Conservation (phyloP, 2,113 vertebrate species). For the Bos javanicus region DNA sequence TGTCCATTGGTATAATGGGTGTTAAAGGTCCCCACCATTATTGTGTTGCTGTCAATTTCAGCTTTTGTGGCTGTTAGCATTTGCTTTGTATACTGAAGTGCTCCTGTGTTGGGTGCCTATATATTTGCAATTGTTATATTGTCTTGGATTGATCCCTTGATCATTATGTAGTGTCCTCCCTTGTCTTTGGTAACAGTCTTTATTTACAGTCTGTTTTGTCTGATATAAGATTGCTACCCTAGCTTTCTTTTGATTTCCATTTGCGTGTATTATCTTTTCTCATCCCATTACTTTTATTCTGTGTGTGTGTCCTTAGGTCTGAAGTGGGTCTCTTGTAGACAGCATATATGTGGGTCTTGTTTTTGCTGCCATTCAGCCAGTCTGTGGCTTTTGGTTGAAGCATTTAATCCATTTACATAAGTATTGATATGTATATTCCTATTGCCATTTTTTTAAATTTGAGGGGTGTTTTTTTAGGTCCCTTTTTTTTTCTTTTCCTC, state of each 20-base stretch:
- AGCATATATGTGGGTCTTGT: neutral
- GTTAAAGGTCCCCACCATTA: neutral
- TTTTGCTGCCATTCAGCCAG: neutral
- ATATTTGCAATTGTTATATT: neutral
- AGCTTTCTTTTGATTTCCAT: neutral
- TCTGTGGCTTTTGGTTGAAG: neutral
- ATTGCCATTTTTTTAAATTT: neutral
- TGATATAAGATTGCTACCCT: neutral
- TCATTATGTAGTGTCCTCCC: neutral
- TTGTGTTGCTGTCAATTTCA: neutral
- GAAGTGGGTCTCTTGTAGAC: neutral
- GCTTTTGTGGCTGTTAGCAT: neutral
- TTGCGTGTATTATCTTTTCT: neutral
- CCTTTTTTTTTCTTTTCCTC: neutral
- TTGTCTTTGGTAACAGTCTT: neutral
- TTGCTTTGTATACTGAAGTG: neutral
- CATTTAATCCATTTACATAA: neutral
- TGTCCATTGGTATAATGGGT: neutral
- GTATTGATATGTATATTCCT: neutral
- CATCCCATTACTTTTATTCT: neutral
- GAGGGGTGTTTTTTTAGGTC: neutral
- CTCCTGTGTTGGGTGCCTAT: neutral
- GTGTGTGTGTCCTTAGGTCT: neutral
- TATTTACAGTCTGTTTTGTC: neutral
- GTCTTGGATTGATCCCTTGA: neutral